Evolutionary conservation across 2,888 invertebrate genomes (phyloP).

Genomic region (Drosophila mercatorum): DNA sequence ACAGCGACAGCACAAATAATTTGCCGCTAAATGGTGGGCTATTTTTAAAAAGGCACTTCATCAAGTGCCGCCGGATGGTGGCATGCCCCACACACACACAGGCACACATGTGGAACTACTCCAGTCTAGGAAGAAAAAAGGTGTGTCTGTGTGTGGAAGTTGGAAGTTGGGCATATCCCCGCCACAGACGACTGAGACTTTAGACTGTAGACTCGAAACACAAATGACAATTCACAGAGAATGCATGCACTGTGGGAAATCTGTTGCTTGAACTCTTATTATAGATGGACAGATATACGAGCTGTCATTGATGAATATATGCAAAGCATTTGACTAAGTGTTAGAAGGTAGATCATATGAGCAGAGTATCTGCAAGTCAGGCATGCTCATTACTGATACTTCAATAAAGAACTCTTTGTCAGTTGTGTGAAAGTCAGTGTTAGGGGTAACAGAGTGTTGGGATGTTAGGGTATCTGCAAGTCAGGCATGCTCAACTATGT

Average conservation of each 20-base stretch:
- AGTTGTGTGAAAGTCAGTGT: too few species aligned
- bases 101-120: conserved; percentile 3
- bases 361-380: neutral
- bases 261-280: too few species aligned
- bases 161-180: conserved; percentile 19
- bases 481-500: too few species aligned
- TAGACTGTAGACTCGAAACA: neutral
- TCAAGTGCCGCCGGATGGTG: conserved; percentile 54
- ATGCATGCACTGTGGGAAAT: conserved; percentile 6
- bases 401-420: too few species aligned
- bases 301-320: neutral
- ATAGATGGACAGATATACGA: too few species aligned
- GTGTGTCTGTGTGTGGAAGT: conserved; percentile 9
- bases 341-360: neutral
- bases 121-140: conserved; percentile 12
- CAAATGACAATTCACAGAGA: conserved; percentile 9
- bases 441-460: too few species aligned
- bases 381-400: too few species aligned
- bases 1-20: conserved; percentile 57
- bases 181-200: conserved; percentile 6
- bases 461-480: neutral
- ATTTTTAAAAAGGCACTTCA: conserved; percentile 60
- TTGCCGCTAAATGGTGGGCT: conserved; percentile 62
- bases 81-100: conserved; percentile 41
- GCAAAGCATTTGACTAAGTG: neutral